These are phyloP conservation scores for Tipula lateralis DNA, from an alignment of 2,888 invertebrate genomes.

Conservation along the genomic window DNA sequence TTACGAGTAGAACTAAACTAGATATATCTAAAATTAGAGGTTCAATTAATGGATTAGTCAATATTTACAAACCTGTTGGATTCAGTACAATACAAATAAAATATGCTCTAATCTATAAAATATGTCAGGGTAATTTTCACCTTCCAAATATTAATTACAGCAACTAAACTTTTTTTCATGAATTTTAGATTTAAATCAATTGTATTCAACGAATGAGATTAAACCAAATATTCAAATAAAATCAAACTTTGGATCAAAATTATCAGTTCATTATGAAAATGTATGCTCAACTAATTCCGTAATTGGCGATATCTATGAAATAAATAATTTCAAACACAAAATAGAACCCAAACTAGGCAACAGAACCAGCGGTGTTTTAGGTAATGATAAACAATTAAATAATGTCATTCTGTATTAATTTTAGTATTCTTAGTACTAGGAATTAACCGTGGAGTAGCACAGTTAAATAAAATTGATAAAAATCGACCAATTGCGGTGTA, in stretches of 20 bases:
- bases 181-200: background rate
- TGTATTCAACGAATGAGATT: background rate
- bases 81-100: conserved; percentile 54
- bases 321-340: conserved; percentile 59
- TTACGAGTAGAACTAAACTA: background rate
- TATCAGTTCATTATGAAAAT: background rate
- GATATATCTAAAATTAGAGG: conserved; percentile 60
- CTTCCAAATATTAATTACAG: background rate
- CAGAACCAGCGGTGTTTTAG: conserved; percentile 67
- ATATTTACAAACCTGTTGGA: conserved; percentile 72
- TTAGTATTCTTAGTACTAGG: conserved; percentile 58
- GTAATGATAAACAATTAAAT: conserved; percentile 49
- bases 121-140: conserved; percentile 61
- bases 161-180: background rate
- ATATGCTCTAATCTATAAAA: conserved; percentile 56
- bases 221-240: background rate
- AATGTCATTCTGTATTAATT: background rate
- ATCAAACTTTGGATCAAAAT: background rate
- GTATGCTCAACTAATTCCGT: conserved; percentile 49
- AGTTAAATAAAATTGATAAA: conserved; percentile 55
- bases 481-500: conserved; percentile 64
- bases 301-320: conserved; percentile 69
- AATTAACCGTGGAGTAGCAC: conserved; percentile 60
- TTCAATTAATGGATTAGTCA: conserved; percentile 67
- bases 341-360: conserved; percentile 58